Base-by-base conservation (phyloP, 2,113 vertebrate species). In the Clupea harengus region DNA sequence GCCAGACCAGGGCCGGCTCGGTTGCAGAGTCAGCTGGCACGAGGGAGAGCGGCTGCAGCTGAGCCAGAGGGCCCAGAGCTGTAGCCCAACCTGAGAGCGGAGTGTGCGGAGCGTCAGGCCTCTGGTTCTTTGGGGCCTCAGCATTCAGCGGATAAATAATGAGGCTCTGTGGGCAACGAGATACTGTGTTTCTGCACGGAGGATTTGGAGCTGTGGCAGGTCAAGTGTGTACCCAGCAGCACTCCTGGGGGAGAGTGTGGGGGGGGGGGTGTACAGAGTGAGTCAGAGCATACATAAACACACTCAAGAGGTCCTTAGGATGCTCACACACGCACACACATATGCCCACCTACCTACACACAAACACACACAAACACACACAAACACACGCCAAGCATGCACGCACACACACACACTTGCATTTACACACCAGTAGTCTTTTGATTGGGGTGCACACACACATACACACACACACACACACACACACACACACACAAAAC, bases 191-290 rank as follows among this genome's bases (percentile, higher is more conserved):
- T 78, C 72, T 15, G 10, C 28, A 13, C 72, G 13, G 28, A 39
- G 72, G 72, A 78, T 78, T 78, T 17, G 15, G 72, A 78, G 28
- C 28, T 5, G 72, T 13, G 72, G 72, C 32, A 78, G 72, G 72
- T 78, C 72, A 78, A 78, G 72, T 78, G 72, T 78, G 72, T 78
- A 78, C 39, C 72, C 17, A 72, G 72, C 72, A 78, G 25, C 9
- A 13, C 54, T 60, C 25, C 28, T 39, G 28, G 10, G 28, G 64
- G 11, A 8, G 64, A 10, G 64, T 25, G 64, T 44, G 78, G 83
- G 72, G 72, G 28, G 25, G 64, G 32, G 86, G 60, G 90, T 89
- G 78, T 90, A 89, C 90, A 90, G 86, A 89, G 32, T 45, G 85
- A 91, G 86, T 78, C 60, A 64, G 60, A 64, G 60, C 28, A 32